Conservation (phyloP, 2,888 invertebrate species). For the Cosmorhoe ocellata region DNA sequence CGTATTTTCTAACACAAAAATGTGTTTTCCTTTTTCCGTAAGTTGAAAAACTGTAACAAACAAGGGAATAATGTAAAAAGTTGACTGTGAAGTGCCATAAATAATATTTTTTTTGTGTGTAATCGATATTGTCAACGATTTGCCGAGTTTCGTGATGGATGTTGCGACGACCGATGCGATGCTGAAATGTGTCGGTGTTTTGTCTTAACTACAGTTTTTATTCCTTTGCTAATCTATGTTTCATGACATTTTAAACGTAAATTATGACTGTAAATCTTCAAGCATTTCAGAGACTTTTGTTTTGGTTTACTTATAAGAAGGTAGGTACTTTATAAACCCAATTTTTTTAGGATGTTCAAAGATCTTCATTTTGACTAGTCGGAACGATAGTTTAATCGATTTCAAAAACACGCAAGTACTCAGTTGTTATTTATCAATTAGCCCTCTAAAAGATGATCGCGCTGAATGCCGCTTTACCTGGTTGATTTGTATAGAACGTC, state of each 20-base stretch:
- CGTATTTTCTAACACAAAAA: constrained; percentile 39
- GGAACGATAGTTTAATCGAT: too few relatives aligned
- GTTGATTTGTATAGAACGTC: background rate
- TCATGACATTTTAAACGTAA: constrained; percentile 24
- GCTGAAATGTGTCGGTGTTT: constrained; percentile 51
- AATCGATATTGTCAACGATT: constrained; percentile 69
- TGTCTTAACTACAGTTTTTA: constrained; percentile 42
- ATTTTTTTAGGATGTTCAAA: too few relatives aligned
- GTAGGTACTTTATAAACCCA: too few relatives aligned
- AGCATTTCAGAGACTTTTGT: constrained; percentile 11
- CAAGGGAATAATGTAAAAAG: constrained; percentile 54
- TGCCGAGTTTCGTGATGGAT: constrained; percentile 64
- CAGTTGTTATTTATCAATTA: too few relatives aligned
- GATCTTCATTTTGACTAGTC: too few relatives aligned
- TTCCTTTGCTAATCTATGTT: constrained; percentile 20
- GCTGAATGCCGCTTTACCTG: background rate
- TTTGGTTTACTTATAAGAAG: too few relatives aligned
- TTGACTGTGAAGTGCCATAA: constrained; percentile 56
- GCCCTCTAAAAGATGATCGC: too few relatives aligned
- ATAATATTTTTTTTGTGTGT: constrained; percentile 58
- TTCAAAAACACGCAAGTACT: too few relatives aligned
- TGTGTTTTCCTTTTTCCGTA: constrained; percentile 47
- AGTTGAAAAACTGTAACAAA: constrained; percentile 56
- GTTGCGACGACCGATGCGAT: constrained; percentile 42
- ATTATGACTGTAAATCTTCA: constrained; percentile 14